Evolutionary conservation across 2,888 invertebrate species (phyloP), one percentile per base, ranked within the genome.

Genomic region (Halictus quadricinctus): DNA sequence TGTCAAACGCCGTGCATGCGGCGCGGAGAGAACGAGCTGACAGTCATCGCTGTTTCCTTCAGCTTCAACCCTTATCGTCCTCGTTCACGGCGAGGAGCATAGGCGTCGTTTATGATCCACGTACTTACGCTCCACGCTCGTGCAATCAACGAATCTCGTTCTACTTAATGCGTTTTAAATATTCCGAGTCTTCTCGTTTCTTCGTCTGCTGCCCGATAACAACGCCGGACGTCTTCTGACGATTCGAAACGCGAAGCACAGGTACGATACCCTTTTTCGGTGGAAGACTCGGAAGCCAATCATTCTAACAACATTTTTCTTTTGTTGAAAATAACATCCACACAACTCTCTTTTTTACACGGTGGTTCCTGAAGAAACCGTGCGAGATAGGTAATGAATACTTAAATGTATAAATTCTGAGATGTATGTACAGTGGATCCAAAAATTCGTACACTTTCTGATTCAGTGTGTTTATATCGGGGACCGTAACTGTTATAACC

Each of bases 21-120:
- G 18, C n/a, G 29, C 12, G 64, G 48, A 18, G 79, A 69, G 46
- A 50, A 46, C 69, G 54, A 43, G 72, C 66, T 43, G 79, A 83
- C 85, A 84, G 80, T 80, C 83, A 64, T 79, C 80, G 69, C 5
- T 46, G 76, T 80, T 73, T 80, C 64, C 76, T 78, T 76, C 78
- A 43, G 73, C 78, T 83, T 87, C 72, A 73, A 46, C 76, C 80
- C 72, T 87, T 87, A 86, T 87, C 86, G 77, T 73, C 41, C 69
- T 60, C 72, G 58, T 66, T 64, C 76, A 76, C 74, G 77, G 36
- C 48, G 66, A 36, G 70, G 13, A 21, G 74, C 76, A 74, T 86
- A 75, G 83, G 83, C 86, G 87, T 87, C 83, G 86, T 81, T 78
- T 81, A 85, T 75, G 78, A 85, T 80, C 54, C 78, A 73, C 83